These are phyloP conservation scores for Ellobium chinense DNA, from an alignment of 2,888 invertebrate species.

Conservation along the genomic window DNA sequence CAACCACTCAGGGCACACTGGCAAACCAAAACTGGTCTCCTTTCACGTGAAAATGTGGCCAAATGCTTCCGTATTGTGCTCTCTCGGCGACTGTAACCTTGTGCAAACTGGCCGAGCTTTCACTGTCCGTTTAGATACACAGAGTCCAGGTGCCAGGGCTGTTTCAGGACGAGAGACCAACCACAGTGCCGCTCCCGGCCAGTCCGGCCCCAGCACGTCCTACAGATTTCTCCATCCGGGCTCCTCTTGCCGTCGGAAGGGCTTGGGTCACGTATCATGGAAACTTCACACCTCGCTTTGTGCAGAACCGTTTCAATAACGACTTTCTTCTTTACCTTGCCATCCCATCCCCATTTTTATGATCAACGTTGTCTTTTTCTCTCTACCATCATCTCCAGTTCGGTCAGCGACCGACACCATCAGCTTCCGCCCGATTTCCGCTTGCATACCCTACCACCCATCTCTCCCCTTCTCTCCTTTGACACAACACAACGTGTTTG, in stretches of 20 bases:
- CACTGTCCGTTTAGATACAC: not conserved
- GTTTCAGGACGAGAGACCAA: not conserved
- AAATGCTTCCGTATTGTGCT: not conserved
- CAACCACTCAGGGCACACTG: no score
- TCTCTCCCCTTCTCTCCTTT: not conserved
- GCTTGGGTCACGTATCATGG: not conserved
- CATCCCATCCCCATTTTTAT: not conserved
- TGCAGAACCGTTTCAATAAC: no score
- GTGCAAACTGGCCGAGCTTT: not conserved
- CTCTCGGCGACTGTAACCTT: not conserved
- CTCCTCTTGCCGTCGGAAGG: not conserved
- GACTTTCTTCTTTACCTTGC: not conserved
- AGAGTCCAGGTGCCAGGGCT: not conserved
- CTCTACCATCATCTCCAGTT: not conserved
- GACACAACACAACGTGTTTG: not conserved
- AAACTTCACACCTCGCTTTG: not conserved
- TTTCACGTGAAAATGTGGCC: not conserved
- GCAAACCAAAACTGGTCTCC: no score
- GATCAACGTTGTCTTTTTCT: not conserved
- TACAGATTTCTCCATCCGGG: not conserved
- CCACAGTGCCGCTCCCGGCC: not conserved
- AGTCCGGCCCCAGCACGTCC: not conserved
- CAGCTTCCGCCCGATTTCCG: not conserved
- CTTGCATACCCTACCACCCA: not conserved
- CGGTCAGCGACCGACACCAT: no score